Evolutionary conservation across 2,797 vertebrate species (phyloP).

Genomic region (Bradypodion pumilum): DNA sequence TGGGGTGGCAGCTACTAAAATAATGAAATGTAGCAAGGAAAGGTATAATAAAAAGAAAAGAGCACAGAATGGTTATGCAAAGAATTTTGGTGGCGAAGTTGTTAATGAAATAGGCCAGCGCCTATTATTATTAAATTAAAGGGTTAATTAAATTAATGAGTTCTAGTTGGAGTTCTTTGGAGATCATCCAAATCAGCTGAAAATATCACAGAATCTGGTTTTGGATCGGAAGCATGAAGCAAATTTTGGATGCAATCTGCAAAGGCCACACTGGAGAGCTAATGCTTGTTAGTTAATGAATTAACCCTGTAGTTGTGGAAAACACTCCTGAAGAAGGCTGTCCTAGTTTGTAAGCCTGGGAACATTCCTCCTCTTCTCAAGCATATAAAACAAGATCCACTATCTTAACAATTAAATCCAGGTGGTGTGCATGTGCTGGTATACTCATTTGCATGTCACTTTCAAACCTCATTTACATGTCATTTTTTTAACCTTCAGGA

Average conservation of each 20-base stretch:
- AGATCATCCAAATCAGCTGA: neutral
- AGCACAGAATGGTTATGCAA: neutral
- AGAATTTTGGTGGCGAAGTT: neutral
- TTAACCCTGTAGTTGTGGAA: neutral
- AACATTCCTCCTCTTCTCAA: neutral
- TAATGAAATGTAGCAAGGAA: neutral
- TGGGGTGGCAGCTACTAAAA: neutral
- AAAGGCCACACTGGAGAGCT: neutral
- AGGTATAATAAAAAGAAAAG: neutral
- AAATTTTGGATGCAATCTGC: neutral
- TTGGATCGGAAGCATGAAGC: neutral
- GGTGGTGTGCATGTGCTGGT: neutral
- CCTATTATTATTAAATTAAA: neutral
- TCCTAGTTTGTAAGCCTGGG: neutral
- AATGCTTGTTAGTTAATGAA: neutral
- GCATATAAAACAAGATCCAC: neutral
- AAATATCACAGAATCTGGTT: neutral
- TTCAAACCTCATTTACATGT: neutral
- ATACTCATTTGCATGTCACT: neutral
- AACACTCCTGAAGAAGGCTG: neutral
- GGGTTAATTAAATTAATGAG: neutral
- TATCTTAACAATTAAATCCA: neutral
- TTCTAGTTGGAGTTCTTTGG: conserved; percentile 3
- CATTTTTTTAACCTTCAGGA: too few species aligned
- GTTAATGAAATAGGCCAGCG: neutral